These are phyloP conservation scores for Ips nitidus DNA, from an alignment of 1,140 invertebrate genomes.

Conservation along the genomic window DNA sequence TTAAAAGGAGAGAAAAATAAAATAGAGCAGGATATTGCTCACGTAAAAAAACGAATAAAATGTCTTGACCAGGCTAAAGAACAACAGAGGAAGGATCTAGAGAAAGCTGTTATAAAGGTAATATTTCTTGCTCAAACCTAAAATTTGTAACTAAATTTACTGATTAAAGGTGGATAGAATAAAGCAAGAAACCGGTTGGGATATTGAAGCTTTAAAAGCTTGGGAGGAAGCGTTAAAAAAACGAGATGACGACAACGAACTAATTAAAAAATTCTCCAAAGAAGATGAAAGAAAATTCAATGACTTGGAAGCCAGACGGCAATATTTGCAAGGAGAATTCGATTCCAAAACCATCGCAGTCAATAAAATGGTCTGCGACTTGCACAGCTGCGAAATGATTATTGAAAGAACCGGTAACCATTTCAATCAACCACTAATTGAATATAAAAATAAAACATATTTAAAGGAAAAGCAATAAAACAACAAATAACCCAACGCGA, in stretches of 20 bases:
- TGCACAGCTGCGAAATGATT: conserved; percentile 57
- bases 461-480: conserved; percentile 45
- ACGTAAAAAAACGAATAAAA: conserved; percentile 56
- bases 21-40: conserved; percentile 55
- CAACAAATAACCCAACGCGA: conserved; percentile 44
- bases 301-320: conserved; percentile 57
- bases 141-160: not conserved
- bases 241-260: conserved; percentile 60
- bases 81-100: conserved; percentile 37
- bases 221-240: conserved; percentile 64
- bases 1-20: conserved; percentile 56
- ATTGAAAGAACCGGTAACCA: conserved; percentile 53
- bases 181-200: conserved; percentile 62
- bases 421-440: not conserved
- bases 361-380: conserved; percentile 55
- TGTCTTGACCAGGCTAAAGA: conserved; percentile 55
- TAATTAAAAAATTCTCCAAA: conserved; percentile 65
- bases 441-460: not conserved
- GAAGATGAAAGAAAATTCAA: conserved; percentile 64
- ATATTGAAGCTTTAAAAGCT: conserved; percentile 60
- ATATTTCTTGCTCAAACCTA: not conserved
- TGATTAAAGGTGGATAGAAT: conserved; percentile 53
- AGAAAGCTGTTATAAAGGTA: conserved; percentile 54
- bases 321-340: conserved; percentile 57
- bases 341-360: conserved; percentile 54